phyloP scores from a whole-genome alignment of 2,113 vertebrate genomes.

The Calidris pygmaea region DNA sequence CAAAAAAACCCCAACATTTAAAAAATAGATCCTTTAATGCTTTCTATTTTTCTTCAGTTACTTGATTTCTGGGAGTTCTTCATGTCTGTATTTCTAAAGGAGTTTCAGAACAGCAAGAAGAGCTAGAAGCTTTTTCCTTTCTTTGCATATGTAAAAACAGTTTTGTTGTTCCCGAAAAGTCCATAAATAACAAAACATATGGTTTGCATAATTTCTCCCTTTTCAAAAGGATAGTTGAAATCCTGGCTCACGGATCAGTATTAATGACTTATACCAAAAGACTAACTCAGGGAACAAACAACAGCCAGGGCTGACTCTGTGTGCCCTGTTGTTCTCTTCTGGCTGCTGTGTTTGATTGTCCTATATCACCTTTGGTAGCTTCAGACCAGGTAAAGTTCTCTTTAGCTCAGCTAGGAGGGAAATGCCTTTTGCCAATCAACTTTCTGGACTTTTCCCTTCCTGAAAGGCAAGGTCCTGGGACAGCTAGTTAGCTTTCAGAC shows the following conservation, averaged over 20 bases:
- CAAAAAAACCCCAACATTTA: neutral
- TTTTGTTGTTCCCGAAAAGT: neutral
- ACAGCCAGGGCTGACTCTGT: neutral
- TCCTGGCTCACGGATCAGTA: neutral
- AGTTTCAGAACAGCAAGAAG: neutral
- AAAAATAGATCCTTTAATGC: neutral
- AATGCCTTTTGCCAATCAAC: neutral
- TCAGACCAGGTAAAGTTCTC: neutral
- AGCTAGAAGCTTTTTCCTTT: neutral
- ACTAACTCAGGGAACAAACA: neutral
- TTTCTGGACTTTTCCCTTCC: neutral
- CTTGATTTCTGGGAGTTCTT: neutral
- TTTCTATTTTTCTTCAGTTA: neutral
- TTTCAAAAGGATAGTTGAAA: neutral
- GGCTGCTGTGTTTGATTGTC: neutral
- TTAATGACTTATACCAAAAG: neutral
- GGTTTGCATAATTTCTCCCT: neutral
- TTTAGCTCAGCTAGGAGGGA: neutral
- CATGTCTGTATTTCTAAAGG: neutral
- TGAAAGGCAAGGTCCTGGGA: neutral
- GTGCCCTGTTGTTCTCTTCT: neutral
- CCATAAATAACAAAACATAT: neutral
- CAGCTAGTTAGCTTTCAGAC: neutral
- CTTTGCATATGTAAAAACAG: neutral
- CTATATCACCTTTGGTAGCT: neutral